Evolutionary conservation across 2,113 vertebrate species (phyloP), one percentile per base, ranked within the genome.

Genomic region (Centropristis striata): DNA sequence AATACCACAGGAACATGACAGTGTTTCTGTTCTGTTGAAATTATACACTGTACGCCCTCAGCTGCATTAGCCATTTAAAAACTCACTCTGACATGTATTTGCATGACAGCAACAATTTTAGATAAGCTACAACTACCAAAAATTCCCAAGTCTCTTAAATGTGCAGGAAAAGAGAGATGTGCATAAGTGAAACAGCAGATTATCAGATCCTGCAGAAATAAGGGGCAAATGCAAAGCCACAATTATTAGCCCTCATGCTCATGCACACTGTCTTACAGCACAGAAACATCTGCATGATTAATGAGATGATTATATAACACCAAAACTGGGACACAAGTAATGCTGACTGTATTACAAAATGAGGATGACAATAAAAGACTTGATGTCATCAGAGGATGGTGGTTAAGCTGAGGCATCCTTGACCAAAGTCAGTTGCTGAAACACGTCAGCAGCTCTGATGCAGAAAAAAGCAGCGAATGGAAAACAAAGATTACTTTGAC

Each of bases 281-380:
- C 71, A 76, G 76, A 83, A 88, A 80, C 86, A 90, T 88, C 87
- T 89, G 84, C 91, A 89, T 89, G 88, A 92, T 93, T 92, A 92
- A 91, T 88, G 80, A 80, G 80, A 54, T 41, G 76, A 85, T 86
- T 91, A 90, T 76, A 74, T 89, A 91, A 92, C 57, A 18, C 68
- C 74, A 77, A 73, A 91, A 91, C 66, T 86, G 82, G 86, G 81
- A 89, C 81, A 68, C 73, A 67, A 83, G 74, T 76, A 81, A 85
- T 67, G 77, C 85, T 82, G 84, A 89, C 83, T 84, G 69, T 73
- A 70, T 80, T 87, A 72, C 78, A 81, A 80, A 88, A 78, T 27
- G 51, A 75, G 84, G 81, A 77, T 44, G 78, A 90, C 80, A 81
- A 79, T 67, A 44, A 73, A 61, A 59, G 37, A 68, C 64, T 65